These are phyloP conservation scores for Synergus itoensis DNA, from an alignment of 2,888 invertebrate species.

Conservation along the genomic window DNA sequence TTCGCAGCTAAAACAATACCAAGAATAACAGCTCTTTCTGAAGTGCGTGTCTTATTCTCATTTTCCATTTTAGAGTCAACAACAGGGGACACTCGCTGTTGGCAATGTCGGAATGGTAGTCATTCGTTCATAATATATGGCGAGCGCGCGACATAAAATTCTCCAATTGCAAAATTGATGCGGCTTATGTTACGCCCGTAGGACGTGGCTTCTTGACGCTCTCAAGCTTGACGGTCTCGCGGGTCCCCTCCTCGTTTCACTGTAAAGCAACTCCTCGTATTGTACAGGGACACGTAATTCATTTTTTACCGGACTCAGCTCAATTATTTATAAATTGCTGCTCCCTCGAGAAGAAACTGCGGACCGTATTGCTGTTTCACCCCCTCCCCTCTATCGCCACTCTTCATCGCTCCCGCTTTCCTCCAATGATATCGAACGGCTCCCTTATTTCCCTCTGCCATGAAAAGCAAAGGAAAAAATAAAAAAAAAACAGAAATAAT, in stretches of 20 bases:
- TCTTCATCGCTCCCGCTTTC: conserved; percentile 22
- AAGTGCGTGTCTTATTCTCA: neutral
- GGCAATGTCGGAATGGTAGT: conserved; percentile 44
- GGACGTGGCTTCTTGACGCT: conserved; percentile 49
- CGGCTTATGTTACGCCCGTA: conserved; percentile 63
- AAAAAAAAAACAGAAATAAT: conserved; percentile 10
- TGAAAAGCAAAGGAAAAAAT: neutral
- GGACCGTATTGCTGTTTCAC: conserved; percentile 50
- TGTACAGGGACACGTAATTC: conserved; percentile 78
- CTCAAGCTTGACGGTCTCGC: conserved; percentile 68
- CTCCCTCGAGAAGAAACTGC: conserved; percentile 68
- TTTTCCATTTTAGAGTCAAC: conserved; percentile 2
- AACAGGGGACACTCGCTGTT: neutral
- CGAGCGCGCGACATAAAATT: conserved; percentile 76
- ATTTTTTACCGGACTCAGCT: conserved; percentile 78
- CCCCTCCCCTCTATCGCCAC: conserved; percentile 41
- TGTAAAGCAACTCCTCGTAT: conserved; percentile 77
- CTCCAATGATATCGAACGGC: conserved; percentile 23
- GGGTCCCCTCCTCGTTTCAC: conserved; percentile 76
- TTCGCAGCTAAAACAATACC: too few species aligned
- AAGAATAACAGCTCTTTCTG: too few species aligned
- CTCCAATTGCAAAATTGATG: conserved; percentile 79
- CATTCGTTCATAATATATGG: conserved; percentile 74
- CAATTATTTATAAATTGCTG: conserved; percentile 79
- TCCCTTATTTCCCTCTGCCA: neutral